A percentile compares a stretch with the other conserved stretches of the same genome.
phyloP scores from a whole-genome alignment of 2,113 vertebrate species.

The Nansenia antarctica region DNA sequence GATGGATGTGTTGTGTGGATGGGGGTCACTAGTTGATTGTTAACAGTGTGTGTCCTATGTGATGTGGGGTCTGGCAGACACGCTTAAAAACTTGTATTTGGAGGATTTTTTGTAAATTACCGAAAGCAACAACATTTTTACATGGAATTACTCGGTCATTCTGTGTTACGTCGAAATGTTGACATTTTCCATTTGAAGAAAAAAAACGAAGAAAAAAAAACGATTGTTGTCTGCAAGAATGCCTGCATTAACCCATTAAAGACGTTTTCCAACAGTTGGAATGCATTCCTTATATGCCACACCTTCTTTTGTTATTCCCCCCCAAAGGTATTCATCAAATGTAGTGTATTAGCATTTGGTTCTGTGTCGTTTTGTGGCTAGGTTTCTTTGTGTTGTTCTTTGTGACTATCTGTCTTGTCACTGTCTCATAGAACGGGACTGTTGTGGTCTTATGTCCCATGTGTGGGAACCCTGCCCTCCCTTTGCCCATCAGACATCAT shows the following conservation, averaged over 20 bases:
- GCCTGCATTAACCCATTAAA: constrained; percentile 80
- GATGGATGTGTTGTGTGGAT: constrained; percentile 44
- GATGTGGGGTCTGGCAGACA: constrained; percentile 61
- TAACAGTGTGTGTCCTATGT: constrained; percentile 62
- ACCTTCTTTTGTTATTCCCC: constrained; percentile 2
- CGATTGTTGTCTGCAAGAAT: constrained; percentile 67
- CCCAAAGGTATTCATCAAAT: neutral
- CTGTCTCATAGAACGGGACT: no score
- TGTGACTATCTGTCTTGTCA: no score
- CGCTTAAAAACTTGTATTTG: no score
- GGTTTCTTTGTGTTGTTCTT: no score
- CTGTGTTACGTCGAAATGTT: constrained; percentile 63
- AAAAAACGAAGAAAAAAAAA: constrained; percentile 3
- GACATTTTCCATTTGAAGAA: constrained; percentile 46
- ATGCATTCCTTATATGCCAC: neutral
- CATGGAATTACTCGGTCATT: constrained; percentile 61
- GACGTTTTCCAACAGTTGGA: constrained; percentile 67
- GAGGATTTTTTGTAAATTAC: constrained; percentile 64
- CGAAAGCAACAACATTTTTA: constrained; percentile 62
- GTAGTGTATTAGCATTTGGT: no score
- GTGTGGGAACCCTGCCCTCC: no score
- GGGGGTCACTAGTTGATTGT: constrained; percentile 41
- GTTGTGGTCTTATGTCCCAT: no score
- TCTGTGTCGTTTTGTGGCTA: no score
- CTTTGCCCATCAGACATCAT: no score